Percentiles rank a stretch among this genome's conserved stretches.
Conservation (phyloP, 2,113 vertebrate species). For the Gymnobelideus leadbeateri region DNA sequence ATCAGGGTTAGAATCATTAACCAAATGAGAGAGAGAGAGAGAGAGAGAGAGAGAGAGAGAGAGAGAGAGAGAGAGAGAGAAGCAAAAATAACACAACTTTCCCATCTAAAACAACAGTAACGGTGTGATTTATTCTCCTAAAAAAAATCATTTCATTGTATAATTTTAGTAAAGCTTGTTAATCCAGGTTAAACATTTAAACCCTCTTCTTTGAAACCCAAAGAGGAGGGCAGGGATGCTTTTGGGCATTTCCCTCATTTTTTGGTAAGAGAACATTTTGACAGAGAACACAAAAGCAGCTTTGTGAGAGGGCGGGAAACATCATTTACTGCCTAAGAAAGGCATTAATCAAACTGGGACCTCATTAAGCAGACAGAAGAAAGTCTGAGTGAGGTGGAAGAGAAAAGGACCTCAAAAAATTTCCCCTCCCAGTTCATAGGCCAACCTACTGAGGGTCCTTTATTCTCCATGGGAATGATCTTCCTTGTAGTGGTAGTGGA, state of each 20-base stretch:
- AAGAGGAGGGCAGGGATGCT: conserved; percentile 54
- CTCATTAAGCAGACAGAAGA: conserved; percentile 81
- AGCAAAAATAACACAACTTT: conserved; percentile 60
- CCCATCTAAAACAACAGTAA: conserved; percentile 67
- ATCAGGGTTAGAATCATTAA: conserved; percentile 83
- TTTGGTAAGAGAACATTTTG: conserved; percentile 77
- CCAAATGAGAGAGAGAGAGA: conserved; percentile 68
- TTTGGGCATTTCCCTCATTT: conserved; percentile 61
- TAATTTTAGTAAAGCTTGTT: conserved; percentile 74
- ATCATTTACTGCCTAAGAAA: conserved; percentile 81
- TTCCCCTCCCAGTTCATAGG: conserved; percentile 36
- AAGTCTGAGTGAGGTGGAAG: conserved; percentile 76
- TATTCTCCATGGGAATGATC: neutral
- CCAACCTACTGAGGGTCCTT: conserved; percentile 55
- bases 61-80: neutral
- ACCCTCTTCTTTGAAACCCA: conserved; percentile 6
- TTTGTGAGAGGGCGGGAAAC: conserved; percentile 83
- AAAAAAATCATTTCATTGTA: conserved; percentile 75
- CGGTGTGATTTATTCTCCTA: conserved; percentile 77
- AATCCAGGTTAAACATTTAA: conserved; percentile 76
- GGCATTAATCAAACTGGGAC: conserved; percentile 80
- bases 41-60: conserved; percentile 37
- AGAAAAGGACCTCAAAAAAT: conserved; percentile 59
- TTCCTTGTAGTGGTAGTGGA: neutral
- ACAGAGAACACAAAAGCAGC: conserved; percentile 83